Percentiles rank a stretch among this genome's conserved stretches.
Conservation (phyloP, 2,888 invertebrate species). For the Eupsilia transversa region DNA sequence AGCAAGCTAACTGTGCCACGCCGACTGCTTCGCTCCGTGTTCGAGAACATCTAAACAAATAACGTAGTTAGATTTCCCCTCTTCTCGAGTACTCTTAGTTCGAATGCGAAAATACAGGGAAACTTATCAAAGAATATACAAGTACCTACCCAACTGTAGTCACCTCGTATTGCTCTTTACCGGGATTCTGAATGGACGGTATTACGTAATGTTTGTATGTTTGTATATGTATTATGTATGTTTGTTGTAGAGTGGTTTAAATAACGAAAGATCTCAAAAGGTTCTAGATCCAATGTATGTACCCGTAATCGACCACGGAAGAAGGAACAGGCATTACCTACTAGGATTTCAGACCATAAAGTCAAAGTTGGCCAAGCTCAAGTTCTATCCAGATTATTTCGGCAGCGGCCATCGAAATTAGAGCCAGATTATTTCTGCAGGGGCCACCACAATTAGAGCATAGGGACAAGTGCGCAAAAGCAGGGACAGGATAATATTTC, state of each 20-base stretch:
- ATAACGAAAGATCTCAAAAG: conserved; percentile 8
- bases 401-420: background rate
- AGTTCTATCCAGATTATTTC: too few species aligned
- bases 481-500: background rate
- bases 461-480: background rate
- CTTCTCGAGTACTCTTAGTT: conserved; percentile 69
- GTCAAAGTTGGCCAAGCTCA: background rate
- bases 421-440: background rate
- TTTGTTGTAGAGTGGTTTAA: conserved; percentile 23
- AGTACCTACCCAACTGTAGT: conserved; percentile 39
- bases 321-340: background rate
- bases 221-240: too few species aligned
- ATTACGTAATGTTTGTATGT: conserved; percentile 23
- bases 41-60: conserved; percentile 74
- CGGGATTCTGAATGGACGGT: conserved; percentile 4
- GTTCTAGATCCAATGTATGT: conserved; percentile 1
- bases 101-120: conserved; percentile 64
- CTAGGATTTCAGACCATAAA: background rate
- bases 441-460: background rate
- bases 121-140: conserved; percentile 54
- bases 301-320: conserved; percentile 2
- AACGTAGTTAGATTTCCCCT: conserved; percentile 73
- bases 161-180: conserved; percentile 28
- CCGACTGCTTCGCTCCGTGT: conserved; percentile 67
- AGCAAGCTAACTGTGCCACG: conserved; percentile 71